These are phyloP conservation scores for Rostratula benghalensis DNA, from an alignment of 2,113 vertebrate genomes.

Conservation along the genomic window DNA sequence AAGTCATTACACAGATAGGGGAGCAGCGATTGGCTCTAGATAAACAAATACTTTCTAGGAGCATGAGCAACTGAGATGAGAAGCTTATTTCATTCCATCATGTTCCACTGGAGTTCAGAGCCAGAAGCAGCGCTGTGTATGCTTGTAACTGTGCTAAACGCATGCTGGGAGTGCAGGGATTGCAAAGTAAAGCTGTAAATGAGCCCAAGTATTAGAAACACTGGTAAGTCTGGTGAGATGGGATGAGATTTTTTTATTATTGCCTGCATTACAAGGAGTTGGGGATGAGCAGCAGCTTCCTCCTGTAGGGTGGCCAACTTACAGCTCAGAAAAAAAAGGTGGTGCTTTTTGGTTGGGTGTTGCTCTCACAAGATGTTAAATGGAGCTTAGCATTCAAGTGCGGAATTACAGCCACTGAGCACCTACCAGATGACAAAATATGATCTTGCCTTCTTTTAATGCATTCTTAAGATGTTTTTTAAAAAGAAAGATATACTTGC, in stretches of 20 bases:
- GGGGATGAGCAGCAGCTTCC: neutral
- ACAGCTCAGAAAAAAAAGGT: neutral
- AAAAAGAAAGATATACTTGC: neutral
- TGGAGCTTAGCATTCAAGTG: neutral
- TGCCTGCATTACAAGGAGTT: neutral
- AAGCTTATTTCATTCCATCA: slow-evolving; percentile 49
- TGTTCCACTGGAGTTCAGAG: slow-evolving; percentile 13
- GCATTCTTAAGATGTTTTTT: neutral
- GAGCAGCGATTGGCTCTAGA: slow-evolving; percentile 41
- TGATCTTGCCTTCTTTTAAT: neutral
- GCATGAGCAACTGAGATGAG: neutral
- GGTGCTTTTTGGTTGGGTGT: neutral
- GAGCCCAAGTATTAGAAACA: neutral
- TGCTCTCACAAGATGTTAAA: neutral
- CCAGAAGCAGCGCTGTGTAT: neutral
- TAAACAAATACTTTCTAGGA: slow-evolving; percentile 70
- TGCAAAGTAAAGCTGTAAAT: neutral
- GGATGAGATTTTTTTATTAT: neutral
- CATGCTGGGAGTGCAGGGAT: neutral
- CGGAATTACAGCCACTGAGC: neutral
- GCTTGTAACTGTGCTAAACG: neutral
- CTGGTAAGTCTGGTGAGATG: neutral
- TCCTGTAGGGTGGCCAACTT: neutral
- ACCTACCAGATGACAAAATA: neutral
- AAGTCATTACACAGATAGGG: slow-evolving; percentile 65